A percentile compares a stretch with the other conserved stretches of the same genome.
These are phyloP conservation scores for Cepaea hortensis DNA, from an alignment of 2,888 invertebrate genomes.

Conservation along the genomic window DNA sequence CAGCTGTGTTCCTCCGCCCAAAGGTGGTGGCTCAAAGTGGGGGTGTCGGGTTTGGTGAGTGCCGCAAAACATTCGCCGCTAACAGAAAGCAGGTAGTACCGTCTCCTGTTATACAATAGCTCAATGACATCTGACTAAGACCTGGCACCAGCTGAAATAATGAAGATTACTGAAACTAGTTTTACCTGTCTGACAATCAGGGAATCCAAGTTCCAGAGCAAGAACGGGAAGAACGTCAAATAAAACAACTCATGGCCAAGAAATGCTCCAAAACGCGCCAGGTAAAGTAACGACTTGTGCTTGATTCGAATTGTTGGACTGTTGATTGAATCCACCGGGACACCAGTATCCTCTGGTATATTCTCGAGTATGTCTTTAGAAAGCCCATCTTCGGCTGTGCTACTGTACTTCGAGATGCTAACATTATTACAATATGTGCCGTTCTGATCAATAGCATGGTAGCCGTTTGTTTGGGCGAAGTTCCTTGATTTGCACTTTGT, in stretches of 20 bases:
- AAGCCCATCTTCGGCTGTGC: neutral
- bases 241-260: slow-evolving; percentile 65
- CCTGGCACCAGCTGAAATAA: too few species aligned
- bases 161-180: too few species aligned
- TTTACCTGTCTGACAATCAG: slow-evolving; percentile 55
- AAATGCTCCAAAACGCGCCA: slow-evolving; percentile 63
- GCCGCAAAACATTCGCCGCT: too few species aligned
- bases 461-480: neutral
- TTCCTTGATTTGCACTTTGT: neutral
- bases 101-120: too few species aligned
- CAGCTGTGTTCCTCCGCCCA: too few species aligned
- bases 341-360: neutral
- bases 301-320: slow-evolving; percentile 48
- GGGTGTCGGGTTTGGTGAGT: too few species aligned
- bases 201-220: slow-evolving; percentile 64
- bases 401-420: neutral
- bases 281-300: slow-evolving; percentile 57
- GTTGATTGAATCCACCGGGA: neutral
- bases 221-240: slow-evolving; percentile 58
- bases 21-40: too few species aligned
- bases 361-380: neutral
- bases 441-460: slow-evolving; percentile 12
- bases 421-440: neutral
- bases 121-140: too few species aligned
- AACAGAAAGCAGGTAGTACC: too few species aligned